phyloP scores from a whole-genome alignment of 2,797 vertebrate species.

The Coluber constrictor region DNA sequence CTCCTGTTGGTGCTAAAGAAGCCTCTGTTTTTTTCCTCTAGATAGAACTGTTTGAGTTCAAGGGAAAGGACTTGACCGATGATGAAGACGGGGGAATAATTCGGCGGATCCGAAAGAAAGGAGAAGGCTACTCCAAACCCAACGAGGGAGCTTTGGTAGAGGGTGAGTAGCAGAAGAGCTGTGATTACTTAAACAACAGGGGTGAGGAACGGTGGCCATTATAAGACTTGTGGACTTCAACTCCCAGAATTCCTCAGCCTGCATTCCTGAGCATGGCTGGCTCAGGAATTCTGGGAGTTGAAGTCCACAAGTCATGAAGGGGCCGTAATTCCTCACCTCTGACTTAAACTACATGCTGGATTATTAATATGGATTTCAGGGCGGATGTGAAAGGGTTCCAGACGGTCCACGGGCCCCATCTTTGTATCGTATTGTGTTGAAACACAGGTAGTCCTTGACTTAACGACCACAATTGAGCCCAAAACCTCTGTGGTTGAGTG shows the following conservation, averaged over 20 bases:
- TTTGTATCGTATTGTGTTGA: background rate
- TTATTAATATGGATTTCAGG: too few species aligned
- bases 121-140: constrained; percentile 90
- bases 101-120: constrained; percentile 85
- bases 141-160: constrained; percentile 91
- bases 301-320: background rate
- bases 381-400: background rate
- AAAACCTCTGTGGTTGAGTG: too few species aligned
- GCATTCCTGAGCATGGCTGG: too few species aligned
- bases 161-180: constrained; percentile 69
- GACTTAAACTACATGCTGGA: background rate
- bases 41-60: constrained; percentile 95
- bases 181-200: background rate
- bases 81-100: constrained; percentile 93
- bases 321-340: background rate
- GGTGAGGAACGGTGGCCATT: too few species aligned
- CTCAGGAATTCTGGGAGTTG: too few species aligned
- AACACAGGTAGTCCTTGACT: background rate
- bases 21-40: constrained; percentile 49
- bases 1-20: background rate
- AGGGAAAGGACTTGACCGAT: constrained; percentile 88
- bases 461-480: background rate
- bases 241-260: too few species aligned
- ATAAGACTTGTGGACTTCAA: too few species aligned
- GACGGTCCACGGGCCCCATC: background rate